These are phyloP conservation scores for Carabus problematicus DNA, from an alignment of 2,888 invertebrate genomes.

Conservation along the genomic window DNA sequence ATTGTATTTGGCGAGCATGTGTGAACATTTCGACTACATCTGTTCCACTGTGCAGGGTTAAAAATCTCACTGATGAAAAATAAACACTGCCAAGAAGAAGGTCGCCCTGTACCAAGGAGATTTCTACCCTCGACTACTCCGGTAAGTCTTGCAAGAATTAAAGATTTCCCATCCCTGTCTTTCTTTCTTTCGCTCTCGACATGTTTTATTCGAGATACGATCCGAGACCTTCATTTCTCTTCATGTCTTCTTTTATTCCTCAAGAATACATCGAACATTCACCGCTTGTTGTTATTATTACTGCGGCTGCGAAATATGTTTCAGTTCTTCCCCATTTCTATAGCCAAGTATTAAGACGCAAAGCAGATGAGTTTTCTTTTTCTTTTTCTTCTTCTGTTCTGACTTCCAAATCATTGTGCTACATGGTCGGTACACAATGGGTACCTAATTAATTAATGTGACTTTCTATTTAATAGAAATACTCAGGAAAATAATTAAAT, in stretches of 20 bases:
- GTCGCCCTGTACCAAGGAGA: slow-evolving; percentile 21
- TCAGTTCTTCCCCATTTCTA: no score
- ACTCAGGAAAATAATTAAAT: no score
- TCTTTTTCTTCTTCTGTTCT: no score
- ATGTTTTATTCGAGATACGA: slow-evolving; percentile 4
- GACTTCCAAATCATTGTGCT: no score
- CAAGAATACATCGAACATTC: slow-evolving; percentile 23
- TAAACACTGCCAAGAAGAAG: slow-evolving; percentile 55
- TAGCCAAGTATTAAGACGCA: no score
- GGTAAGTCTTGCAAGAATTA: slow-evolving; percentile 52
- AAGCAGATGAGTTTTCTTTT: no score
- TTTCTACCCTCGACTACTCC: slow-evolving; percentile 27
- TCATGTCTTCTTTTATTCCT: slow-evolving; percentile 39
- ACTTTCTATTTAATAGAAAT: no score
- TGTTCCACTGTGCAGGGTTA: slow-evolving; percentile 54
- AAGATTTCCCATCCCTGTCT: slow-evolving; percentile 39
- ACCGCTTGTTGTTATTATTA: no score
- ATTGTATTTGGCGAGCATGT: slow-evolving; percentile 34
- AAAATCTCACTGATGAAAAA: slow-evolving; percentile 59
- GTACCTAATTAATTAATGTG: no score
- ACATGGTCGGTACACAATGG: no score
- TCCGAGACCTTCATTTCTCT: slow-evolving; percentile 27
- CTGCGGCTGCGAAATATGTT: no score
- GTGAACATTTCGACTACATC: slow-evolving; percentile 35
- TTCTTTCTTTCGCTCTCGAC: not conserved